Evolutionary conservation across 2,113 vertebrate species (phyloP).

Genomic region (Ceyx melanurus): DNA sequence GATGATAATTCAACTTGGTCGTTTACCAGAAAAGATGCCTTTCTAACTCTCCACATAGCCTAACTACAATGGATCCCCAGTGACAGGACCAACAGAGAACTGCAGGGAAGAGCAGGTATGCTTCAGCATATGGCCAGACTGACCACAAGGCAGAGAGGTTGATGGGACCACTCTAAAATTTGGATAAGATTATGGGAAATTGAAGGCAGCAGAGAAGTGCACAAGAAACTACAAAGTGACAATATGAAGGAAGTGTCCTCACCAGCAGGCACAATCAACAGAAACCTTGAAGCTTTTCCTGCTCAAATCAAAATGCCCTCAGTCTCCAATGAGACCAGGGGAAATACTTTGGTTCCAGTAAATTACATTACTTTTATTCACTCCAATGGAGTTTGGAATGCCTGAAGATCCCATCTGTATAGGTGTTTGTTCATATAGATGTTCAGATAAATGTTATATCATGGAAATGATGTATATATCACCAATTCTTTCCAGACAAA

Average conservation of each 20-base stretch:
- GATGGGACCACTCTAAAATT: neutral
- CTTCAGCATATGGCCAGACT: fast-evolving
- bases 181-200: neutral
- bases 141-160: neutral
- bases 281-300: neutral
- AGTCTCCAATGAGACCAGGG: neutral
- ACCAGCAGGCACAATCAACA: neutral
- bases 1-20: neutral
- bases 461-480: neutral
- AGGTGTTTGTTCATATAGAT: neutral
- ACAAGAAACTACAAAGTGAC: neutral
- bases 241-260: neutral
- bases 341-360: neutral
- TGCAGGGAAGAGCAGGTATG: neutral
- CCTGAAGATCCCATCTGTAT: neutral
- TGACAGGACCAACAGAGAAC: neutral
- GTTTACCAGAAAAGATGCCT: neutral
- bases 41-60: neutral
- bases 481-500: neutral
- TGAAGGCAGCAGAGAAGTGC: neutral
- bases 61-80: neutral
- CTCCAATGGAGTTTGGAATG: neutral
- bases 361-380: neutral
- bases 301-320: neutral
- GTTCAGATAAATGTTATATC: neutral